A percentile compares a stretch with the other conserved stretches of the same genome.
These are phyloP conservation scores for Eristalis pertinax DNA, from an alignment of 2,888 invertebrate species.

Conservation along the genomic window DNA sequence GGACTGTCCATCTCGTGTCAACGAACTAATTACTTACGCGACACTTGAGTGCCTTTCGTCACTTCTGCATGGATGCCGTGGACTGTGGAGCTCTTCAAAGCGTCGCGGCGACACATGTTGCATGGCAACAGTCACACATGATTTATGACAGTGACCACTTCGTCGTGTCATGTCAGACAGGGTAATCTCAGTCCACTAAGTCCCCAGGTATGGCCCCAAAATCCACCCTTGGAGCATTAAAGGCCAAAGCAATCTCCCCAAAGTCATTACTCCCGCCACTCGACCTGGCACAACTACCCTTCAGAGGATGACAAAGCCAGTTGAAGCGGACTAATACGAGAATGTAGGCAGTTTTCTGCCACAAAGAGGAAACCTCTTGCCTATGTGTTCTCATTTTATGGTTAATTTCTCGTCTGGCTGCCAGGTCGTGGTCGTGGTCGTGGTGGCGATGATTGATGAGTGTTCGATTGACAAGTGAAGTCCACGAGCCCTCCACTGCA, in stretches of 20 bases:
- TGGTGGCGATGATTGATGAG: conserved; percentile 64
- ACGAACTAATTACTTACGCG: conserved; percentile 40
- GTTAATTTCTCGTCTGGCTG: conserved; percentile 59
- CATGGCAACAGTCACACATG: conserved; percentile 36
- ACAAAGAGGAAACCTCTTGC: conserved; percentile 30
- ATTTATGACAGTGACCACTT: conserved; percentile 64
- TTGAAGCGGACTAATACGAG: conserved; percentile 47
- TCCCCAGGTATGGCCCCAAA: conserved; percentile 50
- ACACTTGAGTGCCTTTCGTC: conserved; percentile 47
- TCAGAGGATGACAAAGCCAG: conserved; percentile 53
- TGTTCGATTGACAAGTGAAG: conserved; percentile 68
- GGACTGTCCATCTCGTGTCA: conserved; percentile 47
- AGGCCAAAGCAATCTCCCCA: conserved; percentile 63
- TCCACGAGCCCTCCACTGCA: conserved; percentile 16
- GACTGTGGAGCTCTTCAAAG: background rate
- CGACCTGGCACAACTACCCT: background rate
- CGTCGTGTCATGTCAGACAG: conserved; percentile 65
- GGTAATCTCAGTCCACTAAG: conserved; percentile 55
- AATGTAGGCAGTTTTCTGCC: conserved; percentile 38
- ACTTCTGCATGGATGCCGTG: conserved; percentile 10
- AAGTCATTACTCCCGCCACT: conserved; percentile 62
- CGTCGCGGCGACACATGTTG: conserved; percentile 48
- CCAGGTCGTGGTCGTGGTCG: background rate
- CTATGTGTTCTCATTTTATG: conserved; percentile 58
- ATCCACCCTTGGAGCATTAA: conserved; percentile 22